A percentile compares a stretch with the other conserved stretches of the same genome.
These are phyloP conservation scores for Papilio gigon DNA, from an alignment of 2,888 invertebrate genomes.

Conservation along the genomic window DNA sequence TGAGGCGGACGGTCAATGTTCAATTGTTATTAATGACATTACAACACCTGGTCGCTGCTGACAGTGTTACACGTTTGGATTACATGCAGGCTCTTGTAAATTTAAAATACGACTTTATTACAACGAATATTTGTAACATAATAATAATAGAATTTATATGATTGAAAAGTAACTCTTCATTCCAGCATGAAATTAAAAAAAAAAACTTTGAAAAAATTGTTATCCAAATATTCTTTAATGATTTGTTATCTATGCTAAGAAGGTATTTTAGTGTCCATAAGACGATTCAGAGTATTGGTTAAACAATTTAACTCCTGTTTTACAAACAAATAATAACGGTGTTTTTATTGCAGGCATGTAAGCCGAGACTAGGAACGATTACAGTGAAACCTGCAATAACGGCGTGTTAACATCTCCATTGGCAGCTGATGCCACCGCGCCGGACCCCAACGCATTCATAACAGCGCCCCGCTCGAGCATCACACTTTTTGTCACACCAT, in stretches of 20 bases:
- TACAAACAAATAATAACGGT: background rate
- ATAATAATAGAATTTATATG: no score
- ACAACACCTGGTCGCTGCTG: conserved; percentile 74
- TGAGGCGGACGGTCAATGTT: conserved; percentile 70
- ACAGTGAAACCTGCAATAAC: conserved; percentile 61
- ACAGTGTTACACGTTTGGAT: conserved; percentile 57
- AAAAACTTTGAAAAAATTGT: no score
- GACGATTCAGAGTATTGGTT: no score
- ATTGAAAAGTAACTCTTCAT: no score
- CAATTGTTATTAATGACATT: conserved; percentile 80
- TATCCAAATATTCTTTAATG: no score
- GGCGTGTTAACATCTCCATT: conserved; percentile 65
- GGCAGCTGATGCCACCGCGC: conserved; percentile 64
- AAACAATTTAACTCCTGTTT: no score
- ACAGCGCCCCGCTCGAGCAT: conserved; percentile 17
- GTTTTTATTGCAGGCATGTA: conserved; percentile 50
- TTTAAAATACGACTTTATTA: no score
- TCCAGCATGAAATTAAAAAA: no score
- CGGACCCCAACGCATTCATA: conserved; percentile 28
- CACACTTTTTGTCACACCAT: conserved; percentile 25
- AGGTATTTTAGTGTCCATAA: no score
- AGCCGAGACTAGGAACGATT: conserved; percentile 52
- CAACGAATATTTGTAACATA: no score
- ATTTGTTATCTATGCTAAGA: no score
- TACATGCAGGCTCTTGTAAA: conserved; percentile 54